Percentiles rank a stretch among this genome's conserved stretches.
phyloP scores from a whole-genome alignment of 2,113 vertebrate genomes.

The Spheniscus mendiculus region DNA sequence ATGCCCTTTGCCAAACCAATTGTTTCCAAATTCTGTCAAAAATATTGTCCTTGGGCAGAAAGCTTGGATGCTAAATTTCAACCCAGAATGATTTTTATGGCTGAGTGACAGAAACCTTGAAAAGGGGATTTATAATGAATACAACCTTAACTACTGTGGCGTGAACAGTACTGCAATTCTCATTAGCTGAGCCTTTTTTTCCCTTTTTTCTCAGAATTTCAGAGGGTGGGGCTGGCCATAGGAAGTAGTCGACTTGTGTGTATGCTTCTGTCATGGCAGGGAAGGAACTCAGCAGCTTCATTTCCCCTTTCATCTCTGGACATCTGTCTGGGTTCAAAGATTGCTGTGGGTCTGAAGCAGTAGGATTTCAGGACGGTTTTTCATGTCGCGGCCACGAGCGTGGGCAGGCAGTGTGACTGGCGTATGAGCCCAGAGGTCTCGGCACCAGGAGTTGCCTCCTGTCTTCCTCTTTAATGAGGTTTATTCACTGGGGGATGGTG shows the following conservation, averaged over 20 bases:
- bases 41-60: constrained; percentile 66
- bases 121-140: constrained; percentile 48
- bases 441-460: background rate
- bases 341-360: background rate
- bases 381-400: background rate
- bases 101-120: constrained; percentile 48
- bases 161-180: constrained; percentile 40
- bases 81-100: constrained; percentile 53
- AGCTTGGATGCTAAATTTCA: constrained; percentile 57
- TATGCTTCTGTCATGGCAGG: background rate
- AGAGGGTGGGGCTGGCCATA: constrained; percentile 9
- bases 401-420: background rate
- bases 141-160: constrained; percentile 9
- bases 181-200: constrained; percentile 36
- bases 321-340: constrained; percentile 34
- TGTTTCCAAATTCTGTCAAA: constrained; percentile 69
- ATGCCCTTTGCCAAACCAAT: constrained; percentile 50
- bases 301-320: constrained; percentile 35
- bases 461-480: background rate
- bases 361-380: background rate
- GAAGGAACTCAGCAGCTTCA: background rate
- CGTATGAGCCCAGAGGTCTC: background rate
- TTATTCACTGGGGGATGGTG: background rate
- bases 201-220: constrained; percentile 52
- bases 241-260: background rate